phyloP scores from a whole-genome alignment of 2,797 vertebrate species.

The Gambelia wislizenii region DNA sequence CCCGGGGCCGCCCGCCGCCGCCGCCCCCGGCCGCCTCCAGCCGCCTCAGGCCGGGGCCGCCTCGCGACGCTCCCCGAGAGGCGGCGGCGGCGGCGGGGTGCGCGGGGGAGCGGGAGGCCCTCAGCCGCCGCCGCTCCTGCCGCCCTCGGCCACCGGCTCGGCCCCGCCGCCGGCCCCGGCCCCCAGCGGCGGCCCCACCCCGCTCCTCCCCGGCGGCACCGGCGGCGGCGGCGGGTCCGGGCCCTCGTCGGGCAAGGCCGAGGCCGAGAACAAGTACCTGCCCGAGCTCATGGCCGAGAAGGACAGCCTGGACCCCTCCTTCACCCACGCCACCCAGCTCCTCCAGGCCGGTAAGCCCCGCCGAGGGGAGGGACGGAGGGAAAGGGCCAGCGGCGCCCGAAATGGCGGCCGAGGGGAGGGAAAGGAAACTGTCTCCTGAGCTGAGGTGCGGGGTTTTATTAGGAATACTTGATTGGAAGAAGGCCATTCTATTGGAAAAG shows the following conservation, averaged over 20 bases:
- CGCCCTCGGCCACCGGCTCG: conserved; percentile 62
- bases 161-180: conserved; percentile 41
- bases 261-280: conserved; percentile 94
- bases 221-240: neutral
- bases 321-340: conserved; percentile 96
- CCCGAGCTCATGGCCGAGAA: conserved; percentile 97
- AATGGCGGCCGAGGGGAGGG: neutral
- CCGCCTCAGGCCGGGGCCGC: conserved; percentile 62
- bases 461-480: too few species aligned
- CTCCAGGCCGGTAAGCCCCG: conserved; percentile 68
- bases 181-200: conserved; percentile 20
- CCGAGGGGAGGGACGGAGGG: neutral
- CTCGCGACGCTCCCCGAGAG: conserved; percentile 53
- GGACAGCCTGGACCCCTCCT: conserved; percentile 95
- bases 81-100: conserved; percentile 58
- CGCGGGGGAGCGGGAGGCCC: conserved; percentile 53
- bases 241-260: conserved; percentile 81
- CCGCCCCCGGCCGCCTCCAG: conserved; percentile 57
- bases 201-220: conserved; percentile 56
- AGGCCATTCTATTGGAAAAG: too few species aligned
- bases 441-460: too few species aligned
- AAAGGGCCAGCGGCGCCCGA: neutral
- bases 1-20: conserved; percentile 58
- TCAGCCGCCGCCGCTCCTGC: conserved; percentile 74
- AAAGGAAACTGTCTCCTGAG: too few species aligned